These are phyloP conservation scores for Alviniconcha strummeri DNA, from an alignment of 2,888 invertebrate genomes.

Conservation along the genomic window DNA sequence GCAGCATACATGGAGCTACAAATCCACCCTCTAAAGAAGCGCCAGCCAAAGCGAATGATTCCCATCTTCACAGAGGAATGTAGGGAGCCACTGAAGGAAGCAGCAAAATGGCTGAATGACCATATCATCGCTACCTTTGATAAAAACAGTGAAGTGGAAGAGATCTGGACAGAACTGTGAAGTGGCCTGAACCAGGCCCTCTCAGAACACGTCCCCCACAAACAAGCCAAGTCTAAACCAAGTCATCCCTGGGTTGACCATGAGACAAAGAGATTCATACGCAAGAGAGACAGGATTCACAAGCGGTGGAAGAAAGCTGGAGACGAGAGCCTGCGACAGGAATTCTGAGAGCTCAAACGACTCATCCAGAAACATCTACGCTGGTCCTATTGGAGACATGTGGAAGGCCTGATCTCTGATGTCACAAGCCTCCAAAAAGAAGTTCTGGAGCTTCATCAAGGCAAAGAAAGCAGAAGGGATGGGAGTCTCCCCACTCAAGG, in stretches of 20 bases:
- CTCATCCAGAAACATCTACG: background rate
- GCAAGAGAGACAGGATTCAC: background rate
- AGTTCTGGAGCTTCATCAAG: conserved; percentile 21
- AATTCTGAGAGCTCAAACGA: background rate
- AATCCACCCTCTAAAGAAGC: background rate
- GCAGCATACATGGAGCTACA: conserved; percentile 4
- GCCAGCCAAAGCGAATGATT: background rate
- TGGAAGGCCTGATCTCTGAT: conserved; percentile 12
- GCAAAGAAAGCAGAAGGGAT: background rate
- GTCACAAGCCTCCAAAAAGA: background rate
- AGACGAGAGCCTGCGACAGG: background rate
- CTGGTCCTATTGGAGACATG: background rate
- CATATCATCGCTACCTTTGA: background rate
- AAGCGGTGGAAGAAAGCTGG: conserved; percentile 5
- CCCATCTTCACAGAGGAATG: background rate
- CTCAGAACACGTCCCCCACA: background rate
- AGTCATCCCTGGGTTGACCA: conserved; percentile 18
- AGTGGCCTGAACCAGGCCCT: background rate
- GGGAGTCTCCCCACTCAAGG: conserved; percentile 17
- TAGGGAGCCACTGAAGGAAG: background rate
- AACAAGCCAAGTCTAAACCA: background rate
- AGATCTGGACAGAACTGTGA: conserved; percentile 4
- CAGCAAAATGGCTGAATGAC: background rate
- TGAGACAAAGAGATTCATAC: conserved; percentile 2
- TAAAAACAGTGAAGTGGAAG: background rate